Percentiles rank a stretch among this genome's conserved stretches.
Conservation (phyloP, 2,113 vertebrate species). For the Verasper variegatus region DNA sequence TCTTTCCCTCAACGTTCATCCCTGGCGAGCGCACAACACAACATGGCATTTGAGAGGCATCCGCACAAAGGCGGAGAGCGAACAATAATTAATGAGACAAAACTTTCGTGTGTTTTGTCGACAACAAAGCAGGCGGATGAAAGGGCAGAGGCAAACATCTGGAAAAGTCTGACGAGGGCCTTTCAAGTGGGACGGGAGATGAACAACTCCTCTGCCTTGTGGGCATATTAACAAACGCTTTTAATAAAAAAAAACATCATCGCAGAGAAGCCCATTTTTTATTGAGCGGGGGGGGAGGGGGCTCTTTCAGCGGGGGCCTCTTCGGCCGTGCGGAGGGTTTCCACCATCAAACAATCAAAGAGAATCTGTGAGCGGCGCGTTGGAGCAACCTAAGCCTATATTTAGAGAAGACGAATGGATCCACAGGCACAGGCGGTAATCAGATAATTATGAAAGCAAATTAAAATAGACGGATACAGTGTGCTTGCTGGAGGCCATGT, state of each 20-base stretch:
- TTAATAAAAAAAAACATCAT: slow-evolving; percentile 46
- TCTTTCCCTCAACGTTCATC: neutral
- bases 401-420: slow-evolving; percentile 70
- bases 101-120: slow-evolving; percentile 64
- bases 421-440: slow-evolving; percentile 71
- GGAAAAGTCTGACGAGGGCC: slow-evolving; percentile 64
- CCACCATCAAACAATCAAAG: slow-evolving; percentile 72
- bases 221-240: slow-evolving; percentile 71
- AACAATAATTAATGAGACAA: slow-evolving; percentile 71
- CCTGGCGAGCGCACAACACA: slow-evolving; percentile 9
- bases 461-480: slow-evolving; percentile 79
- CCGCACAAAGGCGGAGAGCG: slow-evolving; percentile 45
- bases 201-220: slow-evolving; percentile 52
- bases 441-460: slow-evolving; percentile 82
- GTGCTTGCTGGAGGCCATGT: slow-evolving; percentile 67
- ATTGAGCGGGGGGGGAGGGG: slow-evolving; percentile 3
- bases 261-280: slow-evolving; percentile 28
- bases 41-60: slow-evolving; percentile 49
- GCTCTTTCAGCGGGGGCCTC: slow-evolving; percentile 21
- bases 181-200: slow-evolving; percentile 70
- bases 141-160: slow-evolving; percentile 73
- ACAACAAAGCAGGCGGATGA: slow-evolving; percentile 59
- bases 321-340: slow-evolving; percentile 49
- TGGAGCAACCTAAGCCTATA: slow-evolving; percentile 64
- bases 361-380: slow-evolving; percentile 65